phyloP scores from a whole-genome alignment of 1,140 invertebrate species.

The Dendrolimus kikuchii region DNA sequence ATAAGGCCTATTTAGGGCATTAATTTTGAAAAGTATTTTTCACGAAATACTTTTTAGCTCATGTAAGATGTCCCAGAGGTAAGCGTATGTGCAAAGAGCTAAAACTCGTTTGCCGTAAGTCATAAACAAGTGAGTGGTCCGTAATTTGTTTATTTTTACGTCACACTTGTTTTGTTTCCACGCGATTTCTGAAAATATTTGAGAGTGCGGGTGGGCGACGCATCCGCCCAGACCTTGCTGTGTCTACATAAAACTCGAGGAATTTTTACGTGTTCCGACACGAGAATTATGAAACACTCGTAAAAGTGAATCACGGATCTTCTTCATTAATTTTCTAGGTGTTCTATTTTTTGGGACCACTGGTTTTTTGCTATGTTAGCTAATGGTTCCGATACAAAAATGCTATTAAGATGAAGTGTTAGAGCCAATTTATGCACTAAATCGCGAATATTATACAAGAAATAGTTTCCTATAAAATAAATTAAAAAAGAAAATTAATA shows the following conservation, averaged over 20 bases:
- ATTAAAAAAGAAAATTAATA: too few species aligned
- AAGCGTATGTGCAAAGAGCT: background rate
- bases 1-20: too few species aligned
- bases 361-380: too few species aligned
- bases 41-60: too few species aligned
- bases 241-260: constrained; percentile 31
- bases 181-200: constrained; percentile 41
- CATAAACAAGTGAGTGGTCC: constrained; percentile 35
- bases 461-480: too few species aligned
- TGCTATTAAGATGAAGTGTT: too few species aligned
- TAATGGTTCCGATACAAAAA: too few species aligned
- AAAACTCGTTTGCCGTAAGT: constrained; percentile 9
- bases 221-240: constrained; percentile 34
- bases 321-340: constrained; percentile 10
- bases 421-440: too few species aligned
- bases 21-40: too few species aligned
- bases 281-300: constrained; percentile 39
- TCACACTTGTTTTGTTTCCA: constrained; percentile 34
- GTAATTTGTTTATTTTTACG: constrained; percentile 38
- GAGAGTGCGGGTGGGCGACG: constrained; percentile 31
- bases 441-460: too few species aligned
- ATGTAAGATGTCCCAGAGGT: constrained; percentile 17
- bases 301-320: constrained; percentile 33
- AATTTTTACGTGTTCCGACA: constrained; percentile 43
- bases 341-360: constrained; percentile 3